These are phyloP conservation scores for Manis crassicaudata DNA, from an alignment of 2,797 vertebrate species.

Conservation along the genomic window DNA sequence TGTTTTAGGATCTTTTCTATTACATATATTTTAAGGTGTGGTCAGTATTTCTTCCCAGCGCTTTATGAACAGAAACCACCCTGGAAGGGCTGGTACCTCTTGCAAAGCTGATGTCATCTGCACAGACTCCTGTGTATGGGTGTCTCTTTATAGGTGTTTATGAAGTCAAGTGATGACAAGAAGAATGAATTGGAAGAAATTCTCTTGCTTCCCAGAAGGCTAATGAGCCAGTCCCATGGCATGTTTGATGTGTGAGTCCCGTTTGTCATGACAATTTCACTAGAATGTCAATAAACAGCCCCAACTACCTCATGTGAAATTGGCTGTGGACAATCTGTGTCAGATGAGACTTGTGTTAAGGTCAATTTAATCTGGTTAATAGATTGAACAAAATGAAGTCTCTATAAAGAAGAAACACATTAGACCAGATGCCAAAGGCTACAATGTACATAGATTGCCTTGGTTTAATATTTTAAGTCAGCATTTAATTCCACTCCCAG, in stretches of 20 bases:
- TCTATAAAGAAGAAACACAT: constrained; percentile 62
- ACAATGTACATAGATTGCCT: constrained; percentile 66
- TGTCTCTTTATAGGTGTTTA: not conserved
- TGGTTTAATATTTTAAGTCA: constrained; percentile 47
- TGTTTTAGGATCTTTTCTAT: constrained; percentile 1
- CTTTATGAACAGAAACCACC: not conserved
- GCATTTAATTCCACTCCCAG: constrained; percentile 31
- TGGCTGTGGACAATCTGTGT: constrained; percentile 75
- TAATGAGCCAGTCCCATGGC: constrained; percentile 37
- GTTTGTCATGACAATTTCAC: constrained; percentile 45
- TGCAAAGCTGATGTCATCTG: not conserved
- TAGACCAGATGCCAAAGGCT: constrained; percentile 78
- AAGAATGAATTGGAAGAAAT: not conserved
- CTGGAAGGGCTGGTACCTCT: not conserved
- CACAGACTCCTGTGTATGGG: not conserved
- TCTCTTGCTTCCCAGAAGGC: not conserved
- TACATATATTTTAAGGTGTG: constrained; percentile 21
- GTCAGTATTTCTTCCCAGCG: constrained; percentile 13
- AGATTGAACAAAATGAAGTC: constrained; percentile 50
- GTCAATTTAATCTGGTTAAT: constrained; percentile 51
- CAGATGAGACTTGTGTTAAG: constrained; percentile 46
- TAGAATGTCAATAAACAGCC: constrained; percentile 75
- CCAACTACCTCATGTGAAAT: constrained; percentile 80
- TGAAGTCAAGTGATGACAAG: not conserved
- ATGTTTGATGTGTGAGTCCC: constrained; percentile 36